Percentiles rank a stretch among this genome's conserved stretches.
Conservation (phyloP, 2,113 vertebrate species). For the Acanthisitta chloris region DNA sequence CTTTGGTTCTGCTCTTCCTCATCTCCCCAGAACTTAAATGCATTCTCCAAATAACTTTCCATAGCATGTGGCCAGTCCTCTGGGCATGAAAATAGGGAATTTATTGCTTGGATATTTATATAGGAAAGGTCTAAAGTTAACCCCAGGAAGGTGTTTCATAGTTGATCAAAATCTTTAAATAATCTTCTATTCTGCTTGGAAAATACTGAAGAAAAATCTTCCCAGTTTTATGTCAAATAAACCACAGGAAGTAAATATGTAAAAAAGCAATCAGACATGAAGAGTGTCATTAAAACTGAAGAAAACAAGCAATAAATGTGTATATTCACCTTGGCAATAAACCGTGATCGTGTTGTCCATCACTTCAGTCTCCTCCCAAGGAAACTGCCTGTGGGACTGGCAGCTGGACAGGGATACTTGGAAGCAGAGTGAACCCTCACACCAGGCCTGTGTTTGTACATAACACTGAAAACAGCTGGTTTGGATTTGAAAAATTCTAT, state of each 20-base stretch:
- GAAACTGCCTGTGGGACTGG: neutral
- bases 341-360: neutral
- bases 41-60: neutral
- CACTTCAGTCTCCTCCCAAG: neutral
- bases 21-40: neutral
- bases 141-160: neutral
- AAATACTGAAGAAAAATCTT: neutral
- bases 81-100: neutral
- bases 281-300: neutral
- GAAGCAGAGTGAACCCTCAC: neutral
- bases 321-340: neutral
- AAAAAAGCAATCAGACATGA: neutral
- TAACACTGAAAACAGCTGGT: slow-evolving; percentile 42
- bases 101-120: neutral
- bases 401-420: rapidly evolving
- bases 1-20: neutral
- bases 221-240: neutral
- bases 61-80: rapidly evolving
- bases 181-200: neutral
- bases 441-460: neutral
- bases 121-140: neutral
- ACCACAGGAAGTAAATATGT: neutral
- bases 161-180: neutral
- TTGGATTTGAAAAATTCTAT: slow-evolving; percentile 50
- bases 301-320: neutral